Evolutionary conservation across 2,113 vertebrate genomes (phyloP).

Genomic region (Pagrus major): DNA sequence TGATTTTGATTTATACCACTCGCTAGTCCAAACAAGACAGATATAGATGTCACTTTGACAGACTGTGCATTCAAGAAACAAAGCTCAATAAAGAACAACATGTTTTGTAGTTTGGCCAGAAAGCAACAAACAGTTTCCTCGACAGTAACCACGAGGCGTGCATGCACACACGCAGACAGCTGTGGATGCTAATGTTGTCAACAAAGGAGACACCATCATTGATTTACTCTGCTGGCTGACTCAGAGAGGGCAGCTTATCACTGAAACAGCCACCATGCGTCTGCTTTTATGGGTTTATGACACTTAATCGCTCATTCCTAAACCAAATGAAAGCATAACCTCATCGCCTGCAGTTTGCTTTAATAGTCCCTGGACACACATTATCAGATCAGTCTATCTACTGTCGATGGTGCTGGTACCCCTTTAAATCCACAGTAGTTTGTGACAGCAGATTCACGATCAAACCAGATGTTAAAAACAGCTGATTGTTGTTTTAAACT

Average conservation of each 20-base stretch:
- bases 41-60: too few species aligned
- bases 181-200: conserved; percentile 39
- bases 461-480: neutral
- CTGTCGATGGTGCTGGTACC: neutral
- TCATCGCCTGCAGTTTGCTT: conserved; percentile 4
- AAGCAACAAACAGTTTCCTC: too few species aligned
- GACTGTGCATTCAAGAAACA: too few species aligned
- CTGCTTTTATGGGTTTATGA: conserved; percentile 48
- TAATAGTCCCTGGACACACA: neutral
- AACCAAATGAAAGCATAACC: conserved; percentile 29
- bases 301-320: conserved; percentile 30
- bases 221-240: conserved; percentile 39
- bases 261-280: neutral
- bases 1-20: neutral
- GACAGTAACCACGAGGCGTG: neutral
- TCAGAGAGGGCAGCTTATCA: conserved; percentile 4
- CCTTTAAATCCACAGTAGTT: neutral
- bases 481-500: neutral
- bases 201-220: conserved; percentile 35
- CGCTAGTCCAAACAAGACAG: too few species aligned
- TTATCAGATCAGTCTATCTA: neutral
- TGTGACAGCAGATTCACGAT: neutral
- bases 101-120: too few species aligned
- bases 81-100: too few species aligned
- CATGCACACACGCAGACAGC: conserved; percentile 8